Conservation (phyloP, 2,113 vertebrate species). For the Panthera tigris region DNA sequence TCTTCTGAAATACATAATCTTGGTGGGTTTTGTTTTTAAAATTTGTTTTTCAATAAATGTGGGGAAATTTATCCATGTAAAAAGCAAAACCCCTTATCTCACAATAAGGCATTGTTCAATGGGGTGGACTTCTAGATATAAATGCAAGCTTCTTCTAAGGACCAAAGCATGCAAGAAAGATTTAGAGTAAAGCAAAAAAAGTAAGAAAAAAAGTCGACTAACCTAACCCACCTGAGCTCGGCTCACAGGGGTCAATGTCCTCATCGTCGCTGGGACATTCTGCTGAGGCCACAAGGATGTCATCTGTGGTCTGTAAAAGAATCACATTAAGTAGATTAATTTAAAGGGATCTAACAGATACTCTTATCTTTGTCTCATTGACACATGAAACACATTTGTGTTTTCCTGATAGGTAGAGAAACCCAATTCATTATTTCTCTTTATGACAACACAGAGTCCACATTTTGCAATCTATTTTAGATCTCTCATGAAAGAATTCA, state of each 20-base stretch:
- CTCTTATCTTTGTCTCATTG: not conserved
- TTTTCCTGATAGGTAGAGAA: not conserved
- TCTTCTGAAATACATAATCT: not conserved
- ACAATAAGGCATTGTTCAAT: not conserved
- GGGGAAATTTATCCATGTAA: not conserved
- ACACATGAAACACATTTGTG: not conserved
- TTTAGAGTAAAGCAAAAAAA: constrained; percentile 85
- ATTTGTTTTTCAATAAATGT: not conserved
- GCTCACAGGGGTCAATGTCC: constrained; percentile 99
- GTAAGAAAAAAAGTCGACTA: constrained; percentile 98
- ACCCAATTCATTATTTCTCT: not conserved
- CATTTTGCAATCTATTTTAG: not conserved
- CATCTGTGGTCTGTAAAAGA: constrained; percentile 92
- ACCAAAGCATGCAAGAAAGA: constrained; percentile 82
- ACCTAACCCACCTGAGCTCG: constrained; percentile 99
- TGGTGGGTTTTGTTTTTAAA: not conserved
- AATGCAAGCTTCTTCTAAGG: not conserved
- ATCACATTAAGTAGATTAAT: constrained; percentile 69
- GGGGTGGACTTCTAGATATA: not conserved
- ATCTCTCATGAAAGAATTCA: not conserved
- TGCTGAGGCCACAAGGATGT: constrained; percentile 95
- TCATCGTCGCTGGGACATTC: constrained; percentile 98
- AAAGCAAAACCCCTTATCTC: not conserved
- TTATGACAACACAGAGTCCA: not conserved
- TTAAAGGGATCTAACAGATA: not conserved